phyloP scores from a whole-genome alignment of 2,797 vertebrate species.

The Paramormyrops hopkinsi region DNA sequence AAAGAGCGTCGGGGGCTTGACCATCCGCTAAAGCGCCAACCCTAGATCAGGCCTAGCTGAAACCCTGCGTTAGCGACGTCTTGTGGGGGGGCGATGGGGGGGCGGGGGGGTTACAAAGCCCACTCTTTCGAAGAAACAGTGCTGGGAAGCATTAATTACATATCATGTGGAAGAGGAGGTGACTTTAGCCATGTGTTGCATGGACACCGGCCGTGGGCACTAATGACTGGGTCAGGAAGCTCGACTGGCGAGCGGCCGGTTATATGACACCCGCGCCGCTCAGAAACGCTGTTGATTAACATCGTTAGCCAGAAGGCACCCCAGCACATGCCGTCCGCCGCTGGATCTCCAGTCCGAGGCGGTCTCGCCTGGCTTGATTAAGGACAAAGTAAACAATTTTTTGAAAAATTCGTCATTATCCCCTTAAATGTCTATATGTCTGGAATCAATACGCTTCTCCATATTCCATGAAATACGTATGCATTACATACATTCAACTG shows the following conservation, averaged over 20 bases:
- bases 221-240: slow-evolving; percentile 21
- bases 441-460: not conserved
- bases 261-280: not conserved
- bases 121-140: slow-evolving; percentile 57
- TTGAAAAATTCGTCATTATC: not conserved
- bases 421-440: not conserved
- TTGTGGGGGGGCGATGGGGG: slow-evolving; percentile 40
- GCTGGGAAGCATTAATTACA: slow-evolving; percentile 45
- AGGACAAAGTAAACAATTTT: not conserved
- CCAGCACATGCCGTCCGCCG: not conserved
- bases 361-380: not conserved
- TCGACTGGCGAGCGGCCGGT: not conserved
- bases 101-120: slow-evolving; percentile 23
- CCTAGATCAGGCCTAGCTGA: slow-evolving; percentile 57
- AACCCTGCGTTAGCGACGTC: slow-evolving; percentile 48
- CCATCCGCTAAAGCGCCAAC: slow-evolving; percentile 69
- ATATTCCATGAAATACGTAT: not conserved
- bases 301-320: not conserved
- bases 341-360: not conserved
- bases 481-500: not conserved
- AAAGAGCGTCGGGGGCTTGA: slow-evolving; percentile 59
- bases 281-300: slow-evolving; percentile 13
- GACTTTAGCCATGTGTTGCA: slow-evolving; percentile 11
- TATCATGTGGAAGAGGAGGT: slow-evolving; percentile 41
- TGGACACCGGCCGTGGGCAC: slow-evolving; percentile 24